Conservation (phyloP, 2,113 vertebrate species). For the Anas platyrhynchos region DNA sequence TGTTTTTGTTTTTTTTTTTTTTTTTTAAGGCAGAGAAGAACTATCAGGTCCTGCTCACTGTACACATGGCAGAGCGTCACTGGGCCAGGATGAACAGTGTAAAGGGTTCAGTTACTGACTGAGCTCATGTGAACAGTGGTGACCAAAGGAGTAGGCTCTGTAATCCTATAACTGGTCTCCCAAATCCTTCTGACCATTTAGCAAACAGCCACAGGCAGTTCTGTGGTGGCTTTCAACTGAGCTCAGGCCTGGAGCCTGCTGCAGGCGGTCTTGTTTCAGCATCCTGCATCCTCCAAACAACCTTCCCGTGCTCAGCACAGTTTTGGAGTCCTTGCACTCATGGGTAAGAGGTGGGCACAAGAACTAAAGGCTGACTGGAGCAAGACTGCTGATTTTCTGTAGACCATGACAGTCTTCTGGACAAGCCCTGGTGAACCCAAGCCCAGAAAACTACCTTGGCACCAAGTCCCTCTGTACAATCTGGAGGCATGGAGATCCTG, state of each 20-base stretch:
- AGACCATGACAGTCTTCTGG: background rate
- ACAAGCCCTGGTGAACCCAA: background rate
- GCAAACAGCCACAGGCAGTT: background rate
- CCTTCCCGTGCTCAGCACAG: too few species aligned
- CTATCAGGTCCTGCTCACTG: background rate
- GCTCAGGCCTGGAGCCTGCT: rapidly evolving
- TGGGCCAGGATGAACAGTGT: background rate
- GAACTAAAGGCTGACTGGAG: background rate
- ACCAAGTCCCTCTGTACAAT: background rate
- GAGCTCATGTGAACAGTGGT: background rate
- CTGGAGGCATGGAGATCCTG: background rate
- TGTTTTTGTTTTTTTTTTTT: too few species aligned
- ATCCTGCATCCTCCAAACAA: background rate
- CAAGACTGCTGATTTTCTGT: background rate
- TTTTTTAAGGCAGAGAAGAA: background rate
- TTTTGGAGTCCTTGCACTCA: background rate
- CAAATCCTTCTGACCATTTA: background rate
- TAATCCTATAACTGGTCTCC: background rate
- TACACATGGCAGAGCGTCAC: background rate
- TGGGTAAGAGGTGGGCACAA: background rate
- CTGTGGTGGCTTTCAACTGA: background rate
- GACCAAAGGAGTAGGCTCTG: background rate
- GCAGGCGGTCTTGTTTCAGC: background rate
- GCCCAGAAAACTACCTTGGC: background rate
- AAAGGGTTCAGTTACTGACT: background rate